A percentile compares a stretch with the other conserved stretches of the same genome.
These are phyloP conservation scores for Drymodes brunneopygia DNA, from an alignment of 2,113 vertebrate species.

Conservation along the genomic window DNA sequence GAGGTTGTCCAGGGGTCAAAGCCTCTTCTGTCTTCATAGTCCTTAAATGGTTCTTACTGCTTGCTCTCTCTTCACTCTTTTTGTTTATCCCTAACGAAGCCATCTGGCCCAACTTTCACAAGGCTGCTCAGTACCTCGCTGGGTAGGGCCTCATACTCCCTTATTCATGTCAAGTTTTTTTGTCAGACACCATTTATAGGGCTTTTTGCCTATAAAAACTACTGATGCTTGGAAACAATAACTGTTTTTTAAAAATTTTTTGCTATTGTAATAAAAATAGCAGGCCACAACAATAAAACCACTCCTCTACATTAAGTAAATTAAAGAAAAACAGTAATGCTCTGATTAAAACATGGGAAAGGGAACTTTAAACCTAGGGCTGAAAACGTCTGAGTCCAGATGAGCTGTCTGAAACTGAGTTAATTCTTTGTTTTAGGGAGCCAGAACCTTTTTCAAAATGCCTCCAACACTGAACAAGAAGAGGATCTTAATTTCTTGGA, in stretches of 20 bases:
- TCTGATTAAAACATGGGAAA: neutral
- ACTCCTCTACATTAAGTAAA: neutral
- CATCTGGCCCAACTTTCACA: conserved; percentile 30
- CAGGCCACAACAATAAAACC: neutral
- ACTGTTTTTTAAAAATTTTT: neutral
- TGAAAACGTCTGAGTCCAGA: neutral
- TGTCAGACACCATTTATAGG: conserved; percentile 23
- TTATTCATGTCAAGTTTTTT: neutral
- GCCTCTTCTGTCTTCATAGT: neutral
- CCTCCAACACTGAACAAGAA: neutral
- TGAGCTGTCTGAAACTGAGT: fast-evolving
- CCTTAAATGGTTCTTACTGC: conserved; percentile 49
- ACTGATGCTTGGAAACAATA: conserved; percentile 2
- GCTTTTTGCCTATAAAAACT: neutral
- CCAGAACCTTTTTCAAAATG: neutral
- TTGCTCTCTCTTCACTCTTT: neutral
- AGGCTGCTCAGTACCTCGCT: neutral
- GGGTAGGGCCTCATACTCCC: neutral
- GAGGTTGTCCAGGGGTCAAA: conserved; percentile 36
- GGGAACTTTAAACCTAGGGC: neutral
- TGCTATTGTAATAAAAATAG: conserved; percentile 30
- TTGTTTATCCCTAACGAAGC: conserved; percentile 20
- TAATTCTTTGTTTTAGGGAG: neutral
- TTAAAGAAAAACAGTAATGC: neutral
- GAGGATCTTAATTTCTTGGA: neutral